Evolutionary conservation across 1,140 invertebrate species (phyloP), one percentile per base, ranked within the genome.

Genomic region (Cryptotermes secundus): DNA sequence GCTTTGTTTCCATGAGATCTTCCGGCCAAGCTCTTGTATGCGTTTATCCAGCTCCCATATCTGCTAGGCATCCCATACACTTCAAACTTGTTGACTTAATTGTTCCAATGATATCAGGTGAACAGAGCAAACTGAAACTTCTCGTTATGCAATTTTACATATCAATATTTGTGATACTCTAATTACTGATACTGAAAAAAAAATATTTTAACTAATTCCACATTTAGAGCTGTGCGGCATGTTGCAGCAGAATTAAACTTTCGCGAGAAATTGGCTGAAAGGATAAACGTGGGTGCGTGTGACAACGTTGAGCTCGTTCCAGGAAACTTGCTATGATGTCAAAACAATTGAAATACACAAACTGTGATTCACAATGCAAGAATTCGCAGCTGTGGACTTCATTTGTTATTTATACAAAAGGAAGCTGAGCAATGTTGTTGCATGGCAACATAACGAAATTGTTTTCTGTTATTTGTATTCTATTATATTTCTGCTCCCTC

Each of bases 321-420:
- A 49, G 45, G 49, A 86, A 87, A 86, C 59, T n/a, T 84, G 86
- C 65, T 59, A 86, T 53, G 85, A 85, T 22, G 86, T 86, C 65
- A 53, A 82, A 79, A 85, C 59, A 53, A 86, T 36, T 31, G 80
- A 38, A 45, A n/a, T 35, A 35, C 80, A 81, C 26, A 24, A 6
- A 42, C 1, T 59, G 59, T 72, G 59, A 72, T 26, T 72, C 59
- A 72, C n/a, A 72, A 3, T 72, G n/a, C 59, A 72, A 72, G 59
- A 72, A 72, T 72, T 72, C n/a, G 59, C 59, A 72, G 59, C 59
- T 72, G 59, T 31, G 9, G 59, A 72, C 59, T 72, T 72, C 59
- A 72, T 72, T 31, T 72, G 59, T 72, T n/a, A 72, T 72, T 72
- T 72, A 72, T 72, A 72, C 31, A 72, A 72, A 72, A 72, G 59